Conservation (phyloP, 2,113 vertebrate genomes). For the Oryzias javanicus region DNA sequence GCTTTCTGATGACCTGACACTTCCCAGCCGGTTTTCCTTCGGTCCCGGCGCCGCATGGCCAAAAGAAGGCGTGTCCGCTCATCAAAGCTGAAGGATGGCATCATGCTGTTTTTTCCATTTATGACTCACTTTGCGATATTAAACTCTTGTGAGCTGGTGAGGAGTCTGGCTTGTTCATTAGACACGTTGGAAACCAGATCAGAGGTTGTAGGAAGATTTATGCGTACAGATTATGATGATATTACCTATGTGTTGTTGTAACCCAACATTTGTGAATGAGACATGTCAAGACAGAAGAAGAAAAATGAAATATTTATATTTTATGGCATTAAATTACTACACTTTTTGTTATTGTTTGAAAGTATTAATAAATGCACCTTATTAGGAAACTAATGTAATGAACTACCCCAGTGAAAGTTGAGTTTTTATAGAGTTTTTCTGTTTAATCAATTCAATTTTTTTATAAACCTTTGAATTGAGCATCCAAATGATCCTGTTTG, state of each 20-base stretch:
- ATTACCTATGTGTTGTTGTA: not conserved
- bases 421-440: no score
- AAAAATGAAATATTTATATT: no score
- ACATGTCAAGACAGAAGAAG: not conserved
- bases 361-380: no score
- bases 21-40: slow-evolving; percentile 41
- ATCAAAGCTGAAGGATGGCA: slow-evolving; percentile 61
- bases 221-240: slow-evolving; percentile 11
- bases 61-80: slow-evolving; percentile 40
- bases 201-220: slow-evolving; percentile 37
- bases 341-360: no score
- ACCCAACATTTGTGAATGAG: slow-evolving; percentile 2
- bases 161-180: slow-evolving; percentile 50
- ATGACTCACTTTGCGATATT: slow-evolving; percentile 62
- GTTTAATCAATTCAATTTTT: no score
- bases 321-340: no score
- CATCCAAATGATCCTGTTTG: no score
- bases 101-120: slow-evolving; percentile 55
- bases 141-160: slow-evolving; percentile 55
- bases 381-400: no score
- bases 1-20: slow-evolving; percentile 69
- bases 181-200: slow-evolving; percentile 47
- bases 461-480: no score
- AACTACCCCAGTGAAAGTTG: no score
- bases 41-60: slow-evolving; percentile 13